Base-by-base conservation (phyloP, 2,113 vertebrate species). In the Cephalopholis sonnerati region DNA sequence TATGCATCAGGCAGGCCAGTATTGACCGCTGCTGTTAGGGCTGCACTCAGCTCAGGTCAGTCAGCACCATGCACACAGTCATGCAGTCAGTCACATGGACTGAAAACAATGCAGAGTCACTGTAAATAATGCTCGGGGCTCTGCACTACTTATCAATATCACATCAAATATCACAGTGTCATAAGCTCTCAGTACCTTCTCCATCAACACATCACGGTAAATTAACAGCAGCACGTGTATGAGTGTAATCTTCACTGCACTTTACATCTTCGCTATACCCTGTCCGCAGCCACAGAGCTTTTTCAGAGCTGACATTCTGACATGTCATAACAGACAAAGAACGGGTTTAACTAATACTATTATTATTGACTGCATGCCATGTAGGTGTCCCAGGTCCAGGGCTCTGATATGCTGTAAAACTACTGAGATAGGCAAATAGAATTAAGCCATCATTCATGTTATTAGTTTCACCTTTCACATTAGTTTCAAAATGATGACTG, bases 11-110 rank as follows among this genome's bases (percentile, higher is more conserved):
- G 0, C 25, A 61, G 77, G 61, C 36, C 29, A 53, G 27, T 86
- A 93, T 92, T 76, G 91, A 93, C 58, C 51, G 32, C 71, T 65
- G 48, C 62, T 55, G 58, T 55, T 2, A 44, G 41, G 32, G 41
- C 41, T 44, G 41, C 1, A 12, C 41, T 44, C 67, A n/a, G n/a
- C 18, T 20, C 32, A 25, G 54, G 80, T 74, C 68, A 17, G 36
- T 25, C 64, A 66, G 58, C 41, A 48, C 20, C 64, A 66, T 4
- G 22, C 67, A 65, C 59, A 24, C 70, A 46, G 32, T 48, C 41
- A 51, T 3, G 6, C 59, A 16, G 22, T 82, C 80, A 32, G 24
- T 77, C 3, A 20, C 77, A 41, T 44, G 29, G 6, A 22, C 29
- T 16, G 53, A 53, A 8, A 55, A 70, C n/a, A 12, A 58, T 16